Percentiles rank a stretch among this genome's conserved stretches.
phyloP scores from a whole-genome alignment of 2,113 vertebrate genomes.

The Mohoua ochrocephala region DNA sequence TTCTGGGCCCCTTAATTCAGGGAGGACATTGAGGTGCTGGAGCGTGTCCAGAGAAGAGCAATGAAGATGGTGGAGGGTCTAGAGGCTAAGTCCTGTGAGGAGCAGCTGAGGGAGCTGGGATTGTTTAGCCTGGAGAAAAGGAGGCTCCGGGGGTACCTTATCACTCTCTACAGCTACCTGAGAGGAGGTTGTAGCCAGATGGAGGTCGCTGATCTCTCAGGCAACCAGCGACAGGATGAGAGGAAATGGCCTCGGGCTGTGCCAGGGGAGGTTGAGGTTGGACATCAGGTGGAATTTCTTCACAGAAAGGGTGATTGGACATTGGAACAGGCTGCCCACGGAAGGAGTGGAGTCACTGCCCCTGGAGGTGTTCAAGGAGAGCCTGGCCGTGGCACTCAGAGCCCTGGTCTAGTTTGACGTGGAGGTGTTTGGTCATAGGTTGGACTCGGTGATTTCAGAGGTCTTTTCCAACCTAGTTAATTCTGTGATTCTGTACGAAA shows the following conservation, averaged over 20 bases:
- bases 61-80: not conserved
- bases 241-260: not conserved
- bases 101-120: not conserved
- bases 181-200: not conserved
- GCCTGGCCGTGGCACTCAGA: not conserved
- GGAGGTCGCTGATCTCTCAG: not conserved
- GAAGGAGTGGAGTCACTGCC: not conserved
- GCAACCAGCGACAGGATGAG: not conserved
- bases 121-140: not conserved
- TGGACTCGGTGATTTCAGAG: not conserved
- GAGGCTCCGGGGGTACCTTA: fast-evolving
- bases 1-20: not conserved
- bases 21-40: no score
- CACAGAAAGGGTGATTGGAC: not conserved
- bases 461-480: not conserved
- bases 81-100: not conserved
- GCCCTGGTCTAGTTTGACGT: not conserved
- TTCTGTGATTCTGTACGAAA: not conserved
- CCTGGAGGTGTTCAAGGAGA: not conserved
- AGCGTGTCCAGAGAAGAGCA: not conserved
- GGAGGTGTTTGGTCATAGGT: not conserved
- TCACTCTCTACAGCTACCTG: not conserved
- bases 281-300: not conserved
- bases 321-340: not conserved
- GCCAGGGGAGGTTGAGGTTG: not conserved